These are phyloP conservation scores for Drosophila carrolli DNA, from an alignment of 1,140 invertebrate species.

Conservation along the genomic window DNA sequence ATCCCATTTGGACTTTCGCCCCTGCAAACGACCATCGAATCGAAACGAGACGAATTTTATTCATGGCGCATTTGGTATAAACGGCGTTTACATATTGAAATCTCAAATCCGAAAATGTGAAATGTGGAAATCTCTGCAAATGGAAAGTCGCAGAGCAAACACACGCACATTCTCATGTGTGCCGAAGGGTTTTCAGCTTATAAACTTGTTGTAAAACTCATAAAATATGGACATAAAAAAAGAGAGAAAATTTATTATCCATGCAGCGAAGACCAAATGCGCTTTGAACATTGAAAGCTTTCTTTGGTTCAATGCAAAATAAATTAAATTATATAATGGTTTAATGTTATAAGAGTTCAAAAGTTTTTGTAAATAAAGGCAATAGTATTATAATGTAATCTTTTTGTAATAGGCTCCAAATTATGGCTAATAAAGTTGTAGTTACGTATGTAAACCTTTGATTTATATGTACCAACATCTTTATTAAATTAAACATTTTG, in stretches of 20 bases:
- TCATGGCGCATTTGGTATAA: conserved; percentile 66
- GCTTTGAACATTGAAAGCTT: conserved; percentile 8
- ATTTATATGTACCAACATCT: no score
- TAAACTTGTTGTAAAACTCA: conserved; percentile 69
- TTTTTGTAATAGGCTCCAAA: not conserved
- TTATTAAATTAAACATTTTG: no score
- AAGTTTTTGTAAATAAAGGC: not conserved
- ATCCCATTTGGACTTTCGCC: conserved; percentile 61
- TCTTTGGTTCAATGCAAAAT: not conserved
- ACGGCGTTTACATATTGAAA: conserved; percentile 70
- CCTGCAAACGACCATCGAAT: conserved; percentile 34
- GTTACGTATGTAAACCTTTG: no score
- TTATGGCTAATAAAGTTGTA: no score
- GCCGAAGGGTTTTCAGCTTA: conserved; percentile 67
- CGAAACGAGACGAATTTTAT: conserved; percentile 72
- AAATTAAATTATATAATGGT: not conserved
- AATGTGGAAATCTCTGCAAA: conserved; percentile 77
- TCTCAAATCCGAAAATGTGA: conserved; percentile 66
- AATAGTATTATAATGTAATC: not conserved
- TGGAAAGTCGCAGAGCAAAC: conserved; percentile 68
- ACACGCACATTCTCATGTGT: conserved; percentile 65
- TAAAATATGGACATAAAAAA: conserved; percentile 14
- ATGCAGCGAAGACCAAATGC: conserved; percentile 35
- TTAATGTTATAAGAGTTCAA: not conserved
- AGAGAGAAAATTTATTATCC: conserved; percentile 12